These are phyloP conservation scores for Corythornis madagascariensis DNA, from an alignment of 2,113 vertebrate genomes.

Conservation along the genomic window DNA sequence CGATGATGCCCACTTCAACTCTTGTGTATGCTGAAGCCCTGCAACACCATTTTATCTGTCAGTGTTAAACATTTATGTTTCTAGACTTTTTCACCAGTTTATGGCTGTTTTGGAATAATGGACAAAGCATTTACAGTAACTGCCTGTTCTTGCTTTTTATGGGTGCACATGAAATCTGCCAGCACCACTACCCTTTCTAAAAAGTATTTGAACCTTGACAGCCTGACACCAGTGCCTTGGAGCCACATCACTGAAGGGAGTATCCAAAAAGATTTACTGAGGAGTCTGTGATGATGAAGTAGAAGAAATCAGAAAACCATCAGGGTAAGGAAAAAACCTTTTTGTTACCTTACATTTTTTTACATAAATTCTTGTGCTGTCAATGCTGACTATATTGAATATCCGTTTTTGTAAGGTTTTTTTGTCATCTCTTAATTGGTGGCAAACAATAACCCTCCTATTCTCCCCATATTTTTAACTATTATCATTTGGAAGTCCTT, in stretches of 20 bases:
- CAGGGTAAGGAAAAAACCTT: not conserved
- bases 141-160: not conserved
- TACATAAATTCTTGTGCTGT: not conserved
- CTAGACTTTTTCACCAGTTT: not conserved
- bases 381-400: not conserved
- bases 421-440: not conserved
- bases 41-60: not conserved
- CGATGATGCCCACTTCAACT: not conserved
- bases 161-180: not conserved
- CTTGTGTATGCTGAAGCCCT: not conserved
- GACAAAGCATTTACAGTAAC: not conserved
- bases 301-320: not conserved
- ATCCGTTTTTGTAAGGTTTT: not conserved
- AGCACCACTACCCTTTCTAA: not conserved
- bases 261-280: not conserved
- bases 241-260: not conserved
- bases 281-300: not conserved
- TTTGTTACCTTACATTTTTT: not conserved
- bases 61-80: not conserved
- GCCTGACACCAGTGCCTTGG: not conserved
- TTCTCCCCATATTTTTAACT: not conserved
- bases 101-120: not conserved
- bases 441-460: not conserved
- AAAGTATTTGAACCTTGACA: not conserved
- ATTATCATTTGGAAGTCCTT: not conserved